Evolutionary conservation across 2,113 vertebrate genomes (phyloP).

Genomic region (Takifugu flavidus): DNA sequence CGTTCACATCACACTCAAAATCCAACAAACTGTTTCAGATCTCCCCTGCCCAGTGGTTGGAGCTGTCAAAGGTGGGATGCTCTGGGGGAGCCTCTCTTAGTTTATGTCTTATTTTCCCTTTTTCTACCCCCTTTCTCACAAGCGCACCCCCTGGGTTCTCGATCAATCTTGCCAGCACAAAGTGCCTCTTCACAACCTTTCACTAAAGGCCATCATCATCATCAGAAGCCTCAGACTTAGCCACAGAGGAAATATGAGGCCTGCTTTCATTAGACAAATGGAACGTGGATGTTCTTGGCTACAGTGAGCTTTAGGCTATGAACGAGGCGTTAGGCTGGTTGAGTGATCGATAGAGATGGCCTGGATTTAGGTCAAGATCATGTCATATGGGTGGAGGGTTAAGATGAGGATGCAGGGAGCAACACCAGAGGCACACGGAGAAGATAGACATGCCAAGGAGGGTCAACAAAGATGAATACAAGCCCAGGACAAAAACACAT

Average conservation of each 20-base stretch:
- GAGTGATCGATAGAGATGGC: constrained; percentile 60
- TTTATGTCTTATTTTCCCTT: constrained; percentile 27
- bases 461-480: constrained; percentile 25
- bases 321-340: constrained; percentile 35
- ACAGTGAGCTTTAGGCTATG: constrained; percentile 38
- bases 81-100: constrained; percentile 17
- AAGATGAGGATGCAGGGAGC: constrained; percentile 12
- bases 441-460: constrained; percentile 1
- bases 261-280: constrained; percentile 73
- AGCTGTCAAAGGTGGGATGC: constrained; percentile 10
- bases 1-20: constrained; percentile 8
- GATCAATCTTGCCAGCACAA: constrained; percentile 52
- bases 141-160: constrained; percentile 26
- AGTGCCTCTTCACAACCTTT: constrained; percentile 53
- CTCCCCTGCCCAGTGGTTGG: neutral
- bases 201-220: constrained; percentile 43
- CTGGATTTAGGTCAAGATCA: constrained; percentile 57
- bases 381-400: constrained; percentile 32
- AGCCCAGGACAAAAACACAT: neutral
- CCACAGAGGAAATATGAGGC: constrained; percentile 49
- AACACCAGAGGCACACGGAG: constrained; percentile 7
- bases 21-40: constrained; percentile 1
- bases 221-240: constrained; percentile 47
- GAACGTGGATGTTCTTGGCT: constrained; percentile 42
- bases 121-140: constrained; percentile 16